These are phyloP conservation scores for Cryptophagus acutangulus DNA, from an alignment of 2,888 invertebrate genomes.

Conservation along the genomic window DNA sequence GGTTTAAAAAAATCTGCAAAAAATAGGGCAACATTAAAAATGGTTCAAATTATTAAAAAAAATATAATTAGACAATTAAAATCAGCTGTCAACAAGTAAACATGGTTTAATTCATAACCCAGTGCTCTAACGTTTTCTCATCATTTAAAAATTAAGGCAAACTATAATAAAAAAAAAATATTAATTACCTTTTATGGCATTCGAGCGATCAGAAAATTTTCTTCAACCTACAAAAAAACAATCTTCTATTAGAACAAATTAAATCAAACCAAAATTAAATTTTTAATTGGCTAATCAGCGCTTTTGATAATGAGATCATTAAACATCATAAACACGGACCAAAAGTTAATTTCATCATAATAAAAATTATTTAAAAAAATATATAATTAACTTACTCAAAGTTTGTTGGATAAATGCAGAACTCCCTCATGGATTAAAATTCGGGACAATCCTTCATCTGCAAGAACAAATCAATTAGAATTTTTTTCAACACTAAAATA, in stretches of 20 bases:
- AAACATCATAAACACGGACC: constrained; percentile 47
- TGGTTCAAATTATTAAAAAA: too few species aligned
- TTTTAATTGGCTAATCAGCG: constrained; percentile 20
- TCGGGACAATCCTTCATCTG: constrained; percentile 70
- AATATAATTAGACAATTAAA: too few species aligned
- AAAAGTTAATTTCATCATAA: constrained; percentile 35
- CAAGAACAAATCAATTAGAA: constrained; percentile 24
- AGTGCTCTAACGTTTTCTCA: constrained; percentile 16
- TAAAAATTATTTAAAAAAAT: too few species aligned
- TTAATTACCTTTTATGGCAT: too few species aligned
- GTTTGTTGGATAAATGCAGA: constrained; percentile 66
- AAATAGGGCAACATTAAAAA: too few species aligned
- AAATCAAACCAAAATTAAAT: constrained; percentile 4
- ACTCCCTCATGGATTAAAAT: constrained; percentile 60
- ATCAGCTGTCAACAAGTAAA: constrained; percentile 18
- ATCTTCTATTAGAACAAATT: neutral
- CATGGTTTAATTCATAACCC: constrained; percentile 19
- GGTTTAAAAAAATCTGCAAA: constrained; percentile 8
- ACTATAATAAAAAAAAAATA: constrained; percentile 1
- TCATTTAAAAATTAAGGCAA: constrained; percentile 7
- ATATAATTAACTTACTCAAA: constrained; percentile 61
- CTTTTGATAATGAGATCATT: constrained; percentile 30
- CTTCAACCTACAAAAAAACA: constrained; percentile 25
- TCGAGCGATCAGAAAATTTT: too few species aligned
- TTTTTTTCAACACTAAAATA: constrained; percentile 8